These are phyloP conservation scores for Hymenopus coronatus DNA, from an alignment of 2,888 invertebrate genomes.

Conservation along the genomic window DNA sequence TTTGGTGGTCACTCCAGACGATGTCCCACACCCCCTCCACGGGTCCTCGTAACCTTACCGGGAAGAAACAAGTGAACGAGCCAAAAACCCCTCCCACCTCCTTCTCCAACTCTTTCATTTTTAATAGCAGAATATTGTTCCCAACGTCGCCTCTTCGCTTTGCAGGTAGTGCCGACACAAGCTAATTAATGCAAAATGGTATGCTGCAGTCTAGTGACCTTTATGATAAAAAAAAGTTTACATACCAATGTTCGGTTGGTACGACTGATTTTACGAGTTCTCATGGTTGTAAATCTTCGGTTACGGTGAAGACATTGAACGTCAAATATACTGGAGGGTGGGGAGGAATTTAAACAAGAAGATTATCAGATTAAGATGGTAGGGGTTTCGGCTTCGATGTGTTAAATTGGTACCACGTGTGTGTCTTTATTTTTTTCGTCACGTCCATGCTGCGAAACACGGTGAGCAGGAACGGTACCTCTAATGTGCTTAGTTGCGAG, in stretches of 20 bases:
- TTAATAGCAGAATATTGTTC: neutral
- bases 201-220: neutral
- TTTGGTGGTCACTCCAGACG: neutral
- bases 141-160: neutral
- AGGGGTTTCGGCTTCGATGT: too few relatives aligned
- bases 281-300: neutral
- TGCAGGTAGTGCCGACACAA: neutral
- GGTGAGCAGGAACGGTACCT: neutral
- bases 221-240: neutral
- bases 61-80: neutral
- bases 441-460: neutral
- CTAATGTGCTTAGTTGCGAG: neutral
- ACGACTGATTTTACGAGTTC: neutral
- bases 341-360: neutral
- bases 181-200: neutral
- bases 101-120: neutral
- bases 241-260: neutral
- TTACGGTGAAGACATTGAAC: neutral
- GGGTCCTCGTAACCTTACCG: neutral
- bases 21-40: neutral
- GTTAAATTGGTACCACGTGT: neutral
- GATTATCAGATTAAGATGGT: neutral
- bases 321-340: neutral
- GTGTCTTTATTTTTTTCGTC: neutral
- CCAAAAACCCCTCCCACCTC: neutral